Evolutionary conservation across 2,113 vertebrate genomes (phyloP), one percentile per base, ranked within the genome.

Genomic region (Alces alces): DNA sequence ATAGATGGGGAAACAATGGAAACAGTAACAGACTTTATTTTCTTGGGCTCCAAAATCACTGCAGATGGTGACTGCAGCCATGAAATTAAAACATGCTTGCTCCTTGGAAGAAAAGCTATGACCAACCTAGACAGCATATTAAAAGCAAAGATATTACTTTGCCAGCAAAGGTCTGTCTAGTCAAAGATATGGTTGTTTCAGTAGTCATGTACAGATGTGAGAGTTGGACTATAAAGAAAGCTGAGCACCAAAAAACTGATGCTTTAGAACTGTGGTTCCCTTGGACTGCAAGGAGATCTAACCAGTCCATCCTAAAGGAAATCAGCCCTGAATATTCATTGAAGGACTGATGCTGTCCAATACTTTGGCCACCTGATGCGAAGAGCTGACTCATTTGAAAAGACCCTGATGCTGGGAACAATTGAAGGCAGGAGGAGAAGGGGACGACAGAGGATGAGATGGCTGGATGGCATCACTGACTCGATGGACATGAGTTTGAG

Each of bases 351-450:
- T 70, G n/a, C n/a, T 70, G 19, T 39, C 66, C 10, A 70, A 23
- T 6, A 39, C 19, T 70, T 39, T 23, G 9, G 19, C n/a, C 10
- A 70, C 5, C 66, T 70, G n/a, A 39, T 70, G 2, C 17, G 4
- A 70, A 70, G n/a, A 70, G 12, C 2, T 39, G 66, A 70, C n/a
- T 70, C 5, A 21, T 70, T 70, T 11, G 66, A 70, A 70, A 70
- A 70, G 66, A 70, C n/a, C 5, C 10, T 70, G 5, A 39, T 70
- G 2, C n/a, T 36, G 19, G n/a, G 66, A 70, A 70, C 39, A 5
- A 70, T 12, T 70, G 66, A 70, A 39, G 10, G n/a, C 0, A 0
- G n/a, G 17, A 70, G 10, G 17, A 70, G 10, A 70, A 12, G 10
- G 66, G n/a, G 66, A 23, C 1, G 2, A 70, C n/a, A 36, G 66